Conservation (phyloP, 2,888 invertebrate species). For the Amphipyra tragopoginis region DNA sequence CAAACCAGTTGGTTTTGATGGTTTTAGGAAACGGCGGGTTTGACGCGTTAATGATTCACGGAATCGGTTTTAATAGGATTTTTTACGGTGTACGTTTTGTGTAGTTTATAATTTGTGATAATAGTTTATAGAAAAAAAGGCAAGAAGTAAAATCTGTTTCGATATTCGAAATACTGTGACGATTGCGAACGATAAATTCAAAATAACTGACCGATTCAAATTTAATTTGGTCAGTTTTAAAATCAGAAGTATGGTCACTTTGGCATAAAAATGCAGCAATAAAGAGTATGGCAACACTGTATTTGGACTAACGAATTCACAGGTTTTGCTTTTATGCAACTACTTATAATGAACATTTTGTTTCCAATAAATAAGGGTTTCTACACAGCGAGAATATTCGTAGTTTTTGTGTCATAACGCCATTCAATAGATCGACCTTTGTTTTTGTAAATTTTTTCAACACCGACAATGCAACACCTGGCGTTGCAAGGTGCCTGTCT, state of each 20-base stretch:
- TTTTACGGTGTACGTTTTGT: conserved; percentile 58
- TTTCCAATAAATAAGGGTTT: conserved; percentile 53
- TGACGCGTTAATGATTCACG: conserved; percentile 67
- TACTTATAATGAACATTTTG: conserved; percentile 38
- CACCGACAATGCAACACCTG: conserved; percentile 62
- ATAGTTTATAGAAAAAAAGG: conserved; percentile 38
- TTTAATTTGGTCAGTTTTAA: not conserved
- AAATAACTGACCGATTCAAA: conserved; percentile 15
- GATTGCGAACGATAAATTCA: conserved; percentile 2
- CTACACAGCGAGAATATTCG: conserved; percentile 46
- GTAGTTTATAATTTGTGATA: conserved; percentile 52
- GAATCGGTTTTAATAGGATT: conserved; percentile 62
- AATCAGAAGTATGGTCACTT: not conserved
- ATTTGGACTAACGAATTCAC: conserved; percentile 16
- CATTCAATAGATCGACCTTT: conserved; percentile 66
- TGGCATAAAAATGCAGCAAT: not conserved
- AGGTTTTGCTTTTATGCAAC: conserved; percentile 46
- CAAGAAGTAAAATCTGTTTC: conserved; percentile 44
- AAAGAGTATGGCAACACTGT: not conserved
- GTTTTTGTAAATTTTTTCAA: conserved; percentile 59
- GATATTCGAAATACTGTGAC: not conserved
- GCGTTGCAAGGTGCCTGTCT: conserved; percentile 59
- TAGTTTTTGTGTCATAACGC: conserved; percentile 67
- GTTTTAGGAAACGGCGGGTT: conserved; percentile 53
- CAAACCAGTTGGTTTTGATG: conserved; percentile 55